phyloP scores from a whole-genome alignment of 2,113 vertebrate genomes.

The Rhineura floridana region DNA sequence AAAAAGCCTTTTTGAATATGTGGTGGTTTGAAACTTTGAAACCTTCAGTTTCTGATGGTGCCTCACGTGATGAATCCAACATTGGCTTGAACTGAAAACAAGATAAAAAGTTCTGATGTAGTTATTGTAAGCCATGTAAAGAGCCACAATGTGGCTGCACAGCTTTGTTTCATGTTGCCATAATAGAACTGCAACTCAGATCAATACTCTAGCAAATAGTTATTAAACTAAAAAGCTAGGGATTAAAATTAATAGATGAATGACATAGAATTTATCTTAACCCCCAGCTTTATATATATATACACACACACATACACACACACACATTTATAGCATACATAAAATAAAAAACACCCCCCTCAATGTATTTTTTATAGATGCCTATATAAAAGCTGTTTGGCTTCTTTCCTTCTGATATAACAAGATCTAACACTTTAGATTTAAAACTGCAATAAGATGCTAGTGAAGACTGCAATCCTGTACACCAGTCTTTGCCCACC shows the following conservation, averaged over 20 bases:
- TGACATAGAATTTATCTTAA: not conserved
- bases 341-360: no score
- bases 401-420: not conserved
- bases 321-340: no score
- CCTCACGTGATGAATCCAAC: not conserved
- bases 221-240: not conserved
- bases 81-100: not conserved
- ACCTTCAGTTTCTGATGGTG: not conserved
- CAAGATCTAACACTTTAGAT: not conserved
- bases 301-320: no score
- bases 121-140: not conserved
- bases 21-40: not conserved
- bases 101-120: not conserved
- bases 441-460: not conserved
- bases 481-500: not conserved
- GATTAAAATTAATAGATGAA: not conserved
- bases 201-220: not conserved
- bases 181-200: not conserved
- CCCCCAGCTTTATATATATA: no score
- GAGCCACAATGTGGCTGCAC: not conserved
- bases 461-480: not conserved
- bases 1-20: not conserved
- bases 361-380: no score
- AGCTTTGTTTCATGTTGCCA: not conserved
- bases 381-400: not conserved